phyloP scores from a whole-genome alignment of 2,888 invertebrate species.

The Torymus auratus region DNA sequence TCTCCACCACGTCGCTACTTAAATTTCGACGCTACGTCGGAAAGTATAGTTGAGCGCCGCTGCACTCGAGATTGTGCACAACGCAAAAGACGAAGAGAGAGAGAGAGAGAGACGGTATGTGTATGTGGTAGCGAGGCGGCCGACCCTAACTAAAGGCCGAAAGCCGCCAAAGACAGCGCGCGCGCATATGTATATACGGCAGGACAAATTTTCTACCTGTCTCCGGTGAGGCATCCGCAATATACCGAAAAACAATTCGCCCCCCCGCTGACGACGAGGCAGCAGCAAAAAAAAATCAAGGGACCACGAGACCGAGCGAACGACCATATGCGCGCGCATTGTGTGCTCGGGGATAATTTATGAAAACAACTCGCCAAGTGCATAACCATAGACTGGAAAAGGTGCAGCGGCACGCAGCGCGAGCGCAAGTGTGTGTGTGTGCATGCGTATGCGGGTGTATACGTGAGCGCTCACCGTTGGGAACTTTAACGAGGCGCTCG shows the following conservation, averaged over 20 bases:
- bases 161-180: constrained; percentile 16
- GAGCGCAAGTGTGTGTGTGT: neutral
- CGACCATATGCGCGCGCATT: constrained; percentile 21
- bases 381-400: constrained; percentile 39
- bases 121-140: constrained; percentile 13
- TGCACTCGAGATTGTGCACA: no score
- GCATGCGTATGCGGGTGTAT: constrained; percentile 9
- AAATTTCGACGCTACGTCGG: constrained; percentile 21
- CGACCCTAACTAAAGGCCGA: constrained; percentile 30
- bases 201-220: constrained; percentile 45
- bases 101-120: neutral
- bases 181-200: neutral
- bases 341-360: constrained; percentile 59
- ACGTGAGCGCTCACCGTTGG: constrained; percentile 31
- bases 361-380: constrained; percentile 61
- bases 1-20: neutral
- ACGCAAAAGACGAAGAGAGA: no score
- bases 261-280: neutral
- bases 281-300: constrained; percentile 2
- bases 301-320: neutral
- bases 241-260: constrained; percentile 20
- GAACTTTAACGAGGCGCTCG: constrained; percentile 59
- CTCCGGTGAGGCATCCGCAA: neutral
- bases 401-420: neutral
- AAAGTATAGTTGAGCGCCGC: constrained; percentile 7